Evolutionary conservation across 2,888 invertebrate species (phyloP).

Genomic region (Cosmopolites sordidus): DNA sequence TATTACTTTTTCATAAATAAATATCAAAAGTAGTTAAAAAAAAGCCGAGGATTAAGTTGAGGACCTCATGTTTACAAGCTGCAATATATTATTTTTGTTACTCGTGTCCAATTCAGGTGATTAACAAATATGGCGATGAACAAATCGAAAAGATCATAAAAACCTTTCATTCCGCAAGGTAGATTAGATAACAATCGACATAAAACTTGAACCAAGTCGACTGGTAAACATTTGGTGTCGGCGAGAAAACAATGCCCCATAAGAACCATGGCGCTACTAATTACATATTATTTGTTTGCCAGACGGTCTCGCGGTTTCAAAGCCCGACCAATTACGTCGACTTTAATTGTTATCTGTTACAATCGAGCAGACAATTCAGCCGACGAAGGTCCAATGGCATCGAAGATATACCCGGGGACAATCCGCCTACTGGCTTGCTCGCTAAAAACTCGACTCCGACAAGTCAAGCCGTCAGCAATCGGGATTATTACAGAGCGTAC

Average conservation of each 20-base stretch:
- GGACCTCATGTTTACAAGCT: too few species aligned
- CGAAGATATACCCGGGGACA: not conserved
- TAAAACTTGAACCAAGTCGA: not conserved
- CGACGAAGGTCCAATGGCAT: not conserved
- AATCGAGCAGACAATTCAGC: constrained; percentile 2
- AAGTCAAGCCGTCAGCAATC: too few species aligned
- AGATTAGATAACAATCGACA: constrained; percentile 3
- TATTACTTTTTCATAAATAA: too few species aligned
- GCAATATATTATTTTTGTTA: too few species aligned
- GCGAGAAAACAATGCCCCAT: constrained; percentile 20
- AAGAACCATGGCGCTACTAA: constrained; percentile 26
- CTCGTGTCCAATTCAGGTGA: too few species aligned
- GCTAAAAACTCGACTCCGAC: too few species aligned
- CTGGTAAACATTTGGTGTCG: constrained; percentile 22
- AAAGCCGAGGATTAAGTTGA: too few species aligned
- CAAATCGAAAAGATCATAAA: too few species aligned
- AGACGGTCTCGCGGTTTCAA: constrained; percentile 18
- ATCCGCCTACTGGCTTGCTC: not conserved
- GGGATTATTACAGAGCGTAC: too few species aligned
- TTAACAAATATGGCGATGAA: too few species aligned
- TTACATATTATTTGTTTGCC: constrained; percentile 26
- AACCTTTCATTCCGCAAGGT: not conserved
- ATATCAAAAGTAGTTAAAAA: too few species aligned
- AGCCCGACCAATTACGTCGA: constrained; percentile 17
- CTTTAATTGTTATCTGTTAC: constrained; percentile 20